phyloP scores from a whole-genome alignment of 2,888 invertebrate genomes.

The Dolomedes plantarius region DNA sequence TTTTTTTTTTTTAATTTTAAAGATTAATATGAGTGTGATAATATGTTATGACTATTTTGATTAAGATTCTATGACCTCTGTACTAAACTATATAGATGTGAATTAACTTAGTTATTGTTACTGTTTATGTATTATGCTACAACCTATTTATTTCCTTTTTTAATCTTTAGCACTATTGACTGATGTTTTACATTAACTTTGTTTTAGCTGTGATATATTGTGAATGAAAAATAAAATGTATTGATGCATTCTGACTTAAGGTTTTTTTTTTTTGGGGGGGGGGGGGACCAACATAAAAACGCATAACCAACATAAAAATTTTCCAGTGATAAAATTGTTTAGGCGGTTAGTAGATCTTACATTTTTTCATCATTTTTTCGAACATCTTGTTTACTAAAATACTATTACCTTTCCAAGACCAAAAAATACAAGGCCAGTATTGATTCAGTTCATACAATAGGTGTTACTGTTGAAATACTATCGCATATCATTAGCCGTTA shows the following conservation, averaged over 20 bases:
- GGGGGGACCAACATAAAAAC: too few species aligned
- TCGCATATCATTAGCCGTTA: too few species aligned
- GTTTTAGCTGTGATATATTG: constrained; percentile 66
- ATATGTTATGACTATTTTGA: too few species aligned
- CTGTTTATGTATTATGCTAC: neutral
- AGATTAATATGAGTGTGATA: too few species aligned
- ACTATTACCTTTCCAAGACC: too few species aligned
- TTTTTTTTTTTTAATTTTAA: neutral
- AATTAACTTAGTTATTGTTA: neutral
- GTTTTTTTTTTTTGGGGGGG: neutral
- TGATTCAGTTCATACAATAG: too few species aligned
- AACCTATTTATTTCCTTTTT: constrained; percentile 25
- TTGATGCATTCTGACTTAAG: constrained; percentile 4
- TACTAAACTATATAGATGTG: neutral
- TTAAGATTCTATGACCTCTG: neutral
- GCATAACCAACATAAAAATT: neutral
- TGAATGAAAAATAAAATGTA: constrained; percentile 45
- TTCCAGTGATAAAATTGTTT: neutral
- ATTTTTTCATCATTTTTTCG: too few species aligned
- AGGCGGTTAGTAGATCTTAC: too few species aligned
- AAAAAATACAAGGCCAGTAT: too few species aligned
- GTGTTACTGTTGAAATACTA: too few species aligned
- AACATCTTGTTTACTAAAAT: too few species aligned
- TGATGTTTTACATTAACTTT: constrained; percentile 27
- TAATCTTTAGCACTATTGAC: constrained; percentile 30